Percentiles rank a stretch among this genome's conserved stretches.
Evolutionary conservation across 2,888 invertebrate species (phyloP).

Genomic region (Synergus laeviventris): DNA sequence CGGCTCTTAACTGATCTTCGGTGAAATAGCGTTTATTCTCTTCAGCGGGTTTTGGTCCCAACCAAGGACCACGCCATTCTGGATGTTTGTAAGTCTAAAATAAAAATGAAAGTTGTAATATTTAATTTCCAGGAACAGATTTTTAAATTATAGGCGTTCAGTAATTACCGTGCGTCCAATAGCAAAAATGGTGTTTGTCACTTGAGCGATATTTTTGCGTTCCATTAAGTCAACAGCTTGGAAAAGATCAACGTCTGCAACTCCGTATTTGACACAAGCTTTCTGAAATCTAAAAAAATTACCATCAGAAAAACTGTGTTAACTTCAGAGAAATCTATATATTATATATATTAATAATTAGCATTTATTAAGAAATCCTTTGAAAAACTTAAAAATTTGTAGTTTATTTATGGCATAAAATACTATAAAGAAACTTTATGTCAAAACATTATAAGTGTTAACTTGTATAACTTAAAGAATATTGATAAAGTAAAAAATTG

Average conservation of each 20-base stretch:
- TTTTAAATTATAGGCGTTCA: too few relatives aligned
- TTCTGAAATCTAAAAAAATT: slow-evolving; percentile 83
- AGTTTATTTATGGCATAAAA: too few relatives aligned
- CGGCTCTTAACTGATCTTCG: slow-evolving; percentile 85
- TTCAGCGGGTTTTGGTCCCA: slow-evolving; percentile 92
- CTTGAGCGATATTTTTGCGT: slow-evolving; percentile 90
- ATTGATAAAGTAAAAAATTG: too few relatives aligned
- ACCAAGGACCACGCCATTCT: slow-evolving; percentile 88
- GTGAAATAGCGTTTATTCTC: slow-evolving; percentile 82
- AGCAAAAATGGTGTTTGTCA: slow-evolving; percentile 91
- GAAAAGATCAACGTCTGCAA: slow-evolving; percentile 91
- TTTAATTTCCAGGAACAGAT: background rate
- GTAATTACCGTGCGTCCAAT: slow-evolving; percentile 87
- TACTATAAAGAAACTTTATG: too few relatives aligned
- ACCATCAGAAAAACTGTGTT: background rate
- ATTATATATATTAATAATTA: too few relatives aligned
- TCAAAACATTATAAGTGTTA: too few relatives aligned
- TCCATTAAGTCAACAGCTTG: slow-evolving; percentile 96
- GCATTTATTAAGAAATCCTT: too few relatives aligned
- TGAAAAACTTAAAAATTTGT: too few relatives aligned
- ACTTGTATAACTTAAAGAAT: too few relatives aligned
- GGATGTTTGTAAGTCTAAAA: slow-evolving; percentile 85
- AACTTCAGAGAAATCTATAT: too few relatives aligned
- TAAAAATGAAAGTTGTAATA: background rate
- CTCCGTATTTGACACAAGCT: slow-evolving; percentile 89